phyloP scores from a whole-genome alignment of 92 coral and sea anemone genomes.

The Epizoanthus scotinus region DNA sequence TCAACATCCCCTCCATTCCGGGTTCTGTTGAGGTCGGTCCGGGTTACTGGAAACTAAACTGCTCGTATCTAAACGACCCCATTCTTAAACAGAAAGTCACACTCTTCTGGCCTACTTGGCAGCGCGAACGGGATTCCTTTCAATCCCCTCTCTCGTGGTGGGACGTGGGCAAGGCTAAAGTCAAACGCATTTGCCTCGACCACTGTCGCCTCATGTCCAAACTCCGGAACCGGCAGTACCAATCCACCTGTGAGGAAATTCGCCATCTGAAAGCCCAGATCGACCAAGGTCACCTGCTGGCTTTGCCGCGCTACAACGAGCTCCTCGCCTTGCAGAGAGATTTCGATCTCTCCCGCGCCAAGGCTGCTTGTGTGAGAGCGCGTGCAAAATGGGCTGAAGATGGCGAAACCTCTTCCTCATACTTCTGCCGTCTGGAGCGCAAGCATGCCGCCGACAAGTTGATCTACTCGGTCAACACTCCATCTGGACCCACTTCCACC shows the following conservation, averaged over 20 bases:
- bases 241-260: background rate
- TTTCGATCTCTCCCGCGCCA: background rate
- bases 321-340: background rate
- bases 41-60: constrained; percentile 18
- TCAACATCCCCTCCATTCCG: background rate
- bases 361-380: background rate
- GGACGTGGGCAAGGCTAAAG: background rate
- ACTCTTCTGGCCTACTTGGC: background rate
- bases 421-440: background rate
- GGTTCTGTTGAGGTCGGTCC: background rate
- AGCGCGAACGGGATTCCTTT: background rate
- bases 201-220: background rate
- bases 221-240: background rate
- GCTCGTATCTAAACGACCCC: background rate
- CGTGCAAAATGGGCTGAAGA: background rate
- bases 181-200: background rate
- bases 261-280: background rate
- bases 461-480: background rate
- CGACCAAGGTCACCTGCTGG: background rate
- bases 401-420: background rate
- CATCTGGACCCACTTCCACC: background rate
- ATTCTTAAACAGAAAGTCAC: background rate
- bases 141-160: background rate
- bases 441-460: background rate
- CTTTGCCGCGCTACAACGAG: background rate